A percentile compares a stretch with the other conserved stretches of the same genome.
Conservation (phyloP, 2,113 vertebrate genomes). For the Hymenochirus boettgeri region DNA sequence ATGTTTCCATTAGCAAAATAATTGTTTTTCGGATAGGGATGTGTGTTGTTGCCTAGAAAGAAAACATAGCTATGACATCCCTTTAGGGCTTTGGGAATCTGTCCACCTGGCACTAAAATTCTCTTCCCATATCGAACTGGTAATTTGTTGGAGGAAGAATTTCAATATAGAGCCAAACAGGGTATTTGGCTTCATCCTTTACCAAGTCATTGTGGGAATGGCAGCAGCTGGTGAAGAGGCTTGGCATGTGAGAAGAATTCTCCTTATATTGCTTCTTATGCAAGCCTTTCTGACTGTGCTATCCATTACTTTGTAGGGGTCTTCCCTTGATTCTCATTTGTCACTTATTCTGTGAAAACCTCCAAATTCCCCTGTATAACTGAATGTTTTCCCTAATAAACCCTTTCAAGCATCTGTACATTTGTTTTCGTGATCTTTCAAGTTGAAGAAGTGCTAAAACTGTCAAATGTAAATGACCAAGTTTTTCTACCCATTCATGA, state of each 20-base stretch:
- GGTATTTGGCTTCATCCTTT: constrained; percentile 17
- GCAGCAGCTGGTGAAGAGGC: constrained; percentile 33
- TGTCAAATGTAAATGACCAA: too few relatives aligned
- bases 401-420: too few relatives aligned
- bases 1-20: too few relatives aligned
- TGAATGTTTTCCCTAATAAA: not conserved
- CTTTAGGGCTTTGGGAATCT: not conserved
- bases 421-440: too few relatives aligned
- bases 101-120: constrained; percentile 26
- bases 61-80: not conserved
- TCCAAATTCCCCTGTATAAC: not conserved
- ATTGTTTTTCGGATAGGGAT: too few relatives aligned
- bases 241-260: constrained; percentile 10
- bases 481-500: too few relatives aligned
- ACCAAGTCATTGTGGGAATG: constrained; percentile 37
- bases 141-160: constrained; percentile 33
- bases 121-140: constrained; percentile 34
- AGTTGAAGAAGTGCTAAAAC: too few relatives aligned
- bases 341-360: not conserved
- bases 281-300: not conserved
- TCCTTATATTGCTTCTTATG: not conserved
- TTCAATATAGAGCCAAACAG: constrained; percentile 15
- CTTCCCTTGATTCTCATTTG: not conserved
- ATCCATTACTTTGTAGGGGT: not conserved
- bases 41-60: too few relatives aligned